phyloP scores from a whole-genome alignment of 1,140 invertebrate species.

The Harlomillsia oculata region DNA sequence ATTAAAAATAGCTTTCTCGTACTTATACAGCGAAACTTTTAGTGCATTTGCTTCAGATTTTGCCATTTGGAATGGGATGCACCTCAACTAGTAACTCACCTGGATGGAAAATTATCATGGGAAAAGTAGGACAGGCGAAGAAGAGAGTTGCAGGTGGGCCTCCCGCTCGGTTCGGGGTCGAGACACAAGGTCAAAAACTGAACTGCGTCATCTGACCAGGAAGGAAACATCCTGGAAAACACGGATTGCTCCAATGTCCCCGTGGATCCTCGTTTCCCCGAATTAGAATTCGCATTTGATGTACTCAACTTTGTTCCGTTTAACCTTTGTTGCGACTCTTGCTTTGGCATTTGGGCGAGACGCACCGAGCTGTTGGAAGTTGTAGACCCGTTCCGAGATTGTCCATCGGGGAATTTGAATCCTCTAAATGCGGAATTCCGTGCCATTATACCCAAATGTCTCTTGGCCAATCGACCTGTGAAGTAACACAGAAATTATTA shows the following conservation, averaged over 20 bases:
- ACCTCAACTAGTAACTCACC: too few species aligned
- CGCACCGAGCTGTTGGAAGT: conserved; percentile 24
- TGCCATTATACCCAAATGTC: conserved; percentile 34
- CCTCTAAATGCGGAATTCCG: conserved; percentile 33
- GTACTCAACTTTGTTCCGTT: background rate
- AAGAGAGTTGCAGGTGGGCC: conserved; percentile 30
- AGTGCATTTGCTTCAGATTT: too few species aligned
- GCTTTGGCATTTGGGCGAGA: conserved; percentile 3
- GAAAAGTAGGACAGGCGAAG: conserved; percentile 32
- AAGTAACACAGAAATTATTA: background rate
- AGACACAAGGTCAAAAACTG: conserved; percentile 30
- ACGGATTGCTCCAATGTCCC: conserved; percentile 20
- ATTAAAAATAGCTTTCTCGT: too few species aligned
- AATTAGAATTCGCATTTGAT: conserved; percentile 9
- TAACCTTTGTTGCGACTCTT: background rate
- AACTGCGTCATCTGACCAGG: conserved; percentile 31
- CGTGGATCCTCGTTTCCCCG: conserved; percentile 1
- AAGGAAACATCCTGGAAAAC: conserved; percentile 33
- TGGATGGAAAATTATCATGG: conserved; percentile 32
- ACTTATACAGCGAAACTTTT: too few species aligned
- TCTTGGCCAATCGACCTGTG: conserved; percentile 28
- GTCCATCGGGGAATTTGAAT: conserved; percentile 33
- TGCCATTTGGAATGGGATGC: too few species aligned
- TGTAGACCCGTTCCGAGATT: conserved; percentile 30
- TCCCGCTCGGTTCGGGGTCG: conserved; percentile 28